These are phyloP conservation scores for Oceanodroma leucorhoa DNA, from an alignment of 2,797 vertebrate species.

Conservation along the genomic window DNA sequence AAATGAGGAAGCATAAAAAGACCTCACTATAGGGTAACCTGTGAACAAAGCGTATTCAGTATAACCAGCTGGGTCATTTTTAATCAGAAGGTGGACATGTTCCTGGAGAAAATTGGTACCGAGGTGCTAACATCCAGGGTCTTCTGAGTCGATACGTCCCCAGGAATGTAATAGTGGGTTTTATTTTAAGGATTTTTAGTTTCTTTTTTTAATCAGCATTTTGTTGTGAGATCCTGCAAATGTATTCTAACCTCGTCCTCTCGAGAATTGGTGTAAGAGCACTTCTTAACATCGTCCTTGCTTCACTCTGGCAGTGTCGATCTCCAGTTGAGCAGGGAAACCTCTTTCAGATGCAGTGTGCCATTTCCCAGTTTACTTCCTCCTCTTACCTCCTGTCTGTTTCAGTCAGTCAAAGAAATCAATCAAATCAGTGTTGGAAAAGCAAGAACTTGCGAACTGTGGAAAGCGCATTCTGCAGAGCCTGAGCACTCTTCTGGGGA, in stretches of 20 bases:
- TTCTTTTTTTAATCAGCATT: slow-evolving; percentile 60
- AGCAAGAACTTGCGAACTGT: neutral
- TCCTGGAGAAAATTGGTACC: slow-evolving; percentile 62
- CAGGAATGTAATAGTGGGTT: slow-evolving; percentile 50
- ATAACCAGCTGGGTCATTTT: slow-evolving; percentile 59
- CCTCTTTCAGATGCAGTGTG: slow-evolving; percentile 39
- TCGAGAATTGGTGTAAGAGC: slow-evolving; percentile 43
- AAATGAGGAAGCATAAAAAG: slow-evolving; percentile 38
- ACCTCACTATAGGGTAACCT: slow-evolving; percentile 48
- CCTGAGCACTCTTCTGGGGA: neutral
- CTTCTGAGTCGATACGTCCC: slow-evolving; percentile 54
- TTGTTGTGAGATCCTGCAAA: slow-evolving; percentile 61
- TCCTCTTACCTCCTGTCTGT: slow-evolving; percentile 54
- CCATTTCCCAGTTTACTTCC: slow-evolving; percentile 59
- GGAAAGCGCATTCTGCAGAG: slow-evolving; percentile 20
- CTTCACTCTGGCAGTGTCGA: slow-evolving; percentile 16
- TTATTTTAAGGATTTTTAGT: slow-evolving; percentile 51
- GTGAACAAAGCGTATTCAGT: slow-evolving; percentile 52
- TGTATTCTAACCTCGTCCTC: slow-evolving; percentile 54
- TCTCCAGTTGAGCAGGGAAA: slow-evolving; percentile 34
- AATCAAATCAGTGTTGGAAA: slow-evolving; percentile 40
- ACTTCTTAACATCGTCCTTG: slow-evolving; percentile 46
- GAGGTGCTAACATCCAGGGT: slow-evolving; percentile 64
- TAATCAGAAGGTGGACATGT: slow-evolving; percentile 53
- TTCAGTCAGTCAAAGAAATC: slow-evolving; percentile 42